Evolutionary conservation across 1,140 invertebrate species (phyloP), one percentile per base, ranked within the genome.

Genomic region (Musca vetustissima): DNA sequence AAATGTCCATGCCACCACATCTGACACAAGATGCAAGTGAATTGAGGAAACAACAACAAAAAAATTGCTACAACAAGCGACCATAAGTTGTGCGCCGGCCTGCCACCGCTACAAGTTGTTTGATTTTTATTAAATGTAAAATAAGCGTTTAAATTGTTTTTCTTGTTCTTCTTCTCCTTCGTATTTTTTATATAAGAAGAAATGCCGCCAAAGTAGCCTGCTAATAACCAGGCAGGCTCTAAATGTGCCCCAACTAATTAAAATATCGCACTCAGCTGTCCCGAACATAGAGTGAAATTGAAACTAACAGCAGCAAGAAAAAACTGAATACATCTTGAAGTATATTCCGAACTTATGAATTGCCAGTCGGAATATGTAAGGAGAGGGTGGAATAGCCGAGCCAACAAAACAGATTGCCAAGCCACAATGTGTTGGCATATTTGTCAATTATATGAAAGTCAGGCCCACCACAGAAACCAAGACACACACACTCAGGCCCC

Each of bases 231-330:
- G 28, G 17, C n/a, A 64, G 32, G 36, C 22, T 7, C 11, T 52
- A 70, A 59, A 61, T 55, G 70, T 79, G 75, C 72, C 64, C 76
- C 73, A 75, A 79, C 76, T 80, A 80, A 80, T 80, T 80, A 78
- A 80, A 79, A 79, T 75, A 80, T 80, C 77, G 77, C 77, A 74
- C 77, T 67, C 55, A 50, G 36, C 49, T 52, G 61, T 9, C 21
- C 32, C 43, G 24, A 14, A 22, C 4, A 25, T 24, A 15, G 21
- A 22, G 17, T 22, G 43, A 22, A 15, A 55, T 21, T 61, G 17
- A 11, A 61, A 11, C 57, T 25, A 14, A 3, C 57, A 61, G 6
- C 57, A 61, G n/a, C 28, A 61, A 15, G 1, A 4, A 19, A 15
- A 22, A 36, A 19, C 28, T 19, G 15, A 4, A 36, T n/a, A 22